Evolutionary conservation across 2,888 invertebrate species (phyloP).

Genomic region (Shargacucullia verbasci): DNA sequence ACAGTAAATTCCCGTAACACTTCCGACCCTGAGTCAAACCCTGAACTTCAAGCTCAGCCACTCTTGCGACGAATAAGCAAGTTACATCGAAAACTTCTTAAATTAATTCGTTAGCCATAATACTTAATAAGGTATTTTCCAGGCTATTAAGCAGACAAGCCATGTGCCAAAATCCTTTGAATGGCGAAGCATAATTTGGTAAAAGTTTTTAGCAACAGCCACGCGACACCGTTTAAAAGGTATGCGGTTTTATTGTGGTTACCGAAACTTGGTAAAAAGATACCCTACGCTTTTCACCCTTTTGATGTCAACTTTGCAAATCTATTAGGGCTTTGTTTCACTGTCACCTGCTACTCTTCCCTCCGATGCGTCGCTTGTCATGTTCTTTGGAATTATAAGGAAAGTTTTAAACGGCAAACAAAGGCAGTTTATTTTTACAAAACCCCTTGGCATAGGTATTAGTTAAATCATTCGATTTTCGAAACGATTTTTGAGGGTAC

Average conservation of each 20-base stretch:
- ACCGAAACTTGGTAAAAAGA: slow-evolving; percentile 76
- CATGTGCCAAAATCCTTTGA: slow-evolving; percentile 72
- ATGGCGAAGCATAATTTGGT: slow-evolving; percentile 70
- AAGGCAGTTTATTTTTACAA: slow-evolving; percentile 21
- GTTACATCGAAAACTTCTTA: slow-evolving; percentile 14
- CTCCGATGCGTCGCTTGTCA: slow-evolving; percentile 59
- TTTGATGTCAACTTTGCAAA: slow-evolving; percentile 75
- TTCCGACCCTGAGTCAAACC: too few species aligned
- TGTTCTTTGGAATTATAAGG: slow-evolving; percentile 60
- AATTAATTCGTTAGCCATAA: slow-evolving; percentile 48
- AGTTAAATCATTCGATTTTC: slow-evolving; percentile 39
- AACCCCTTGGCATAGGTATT: slow-evolving; percentile 2
- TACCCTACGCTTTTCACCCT: slow-evolving; percentile 68
- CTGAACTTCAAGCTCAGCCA: too few species aligned
- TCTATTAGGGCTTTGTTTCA: slow-evolving; percentile 78
- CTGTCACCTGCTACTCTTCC: slow-evolving; percentile 73
- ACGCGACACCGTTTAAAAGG: slow-evolving; percentile 78
- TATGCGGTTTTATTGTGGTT: slow-evolving; percentile 84
- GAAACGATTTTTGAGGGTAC: slow-evolving; percentile 45
- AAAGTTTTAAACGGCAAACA: slow-evolving; percentile 52
- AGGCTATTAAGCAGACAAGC: slow-evolving; percentile 65
- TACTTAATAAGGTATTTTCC: slow-evolving; percentile 56
- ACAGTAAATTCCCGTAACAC: too few species aligned
- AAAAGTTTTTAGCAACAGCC: slow-evolving; percentile 75
- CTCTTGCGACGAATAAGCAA: too few species aligned